These are phyloP conservation scores for Spondyliosoma cantharus DNA, from an alignment of 2,797 vertebrate species.

Conservation along the genomic window DNA sequence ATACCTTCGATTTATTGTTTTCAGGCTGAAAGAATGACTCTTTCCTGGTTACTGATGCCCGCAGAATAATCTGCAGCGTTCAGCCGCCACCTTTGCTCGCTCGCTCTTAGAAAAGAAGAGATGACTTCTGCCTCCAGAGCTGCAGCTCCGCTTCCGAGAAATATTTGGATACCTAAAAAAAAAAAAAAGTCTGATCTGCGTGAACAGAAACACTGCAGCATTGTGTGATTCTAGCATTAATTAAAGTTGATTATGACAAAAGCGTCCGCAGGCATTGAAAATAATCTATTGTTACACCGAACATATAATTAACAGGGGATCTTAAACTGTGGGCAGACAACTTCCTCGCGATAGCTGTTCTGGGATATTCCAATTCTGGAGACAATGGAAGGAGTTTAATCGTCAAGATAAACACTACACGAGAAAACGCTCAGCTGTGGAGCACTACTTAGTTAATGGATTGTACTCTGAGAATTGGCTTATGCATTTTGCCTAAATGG, in stretches of 20 bases:
- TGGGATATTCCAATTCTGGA: slow-evolving; percentile 35
- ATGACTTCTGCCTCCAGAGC: slow-evolving; percentile 31
- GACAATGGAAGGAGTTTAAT: slow-evolving; percentile 48
- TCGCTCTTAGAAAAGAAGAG: slow-evolving; percentile 1
- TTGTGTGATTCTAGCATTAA: slow-evolving; percentile 39
- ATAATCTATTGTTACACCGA: slow-evolving; percentile 14
- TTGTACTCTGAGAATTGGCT: slow-evolving; percentile 48
- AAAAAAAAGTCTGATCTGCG: slow-evolving; percentile 20
- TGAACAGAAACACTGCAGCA: slow-evolving; percentile 1
- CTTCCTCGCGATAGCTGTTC: slow-evolving; percentile 8
- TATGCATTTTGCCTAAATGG: slow-evolving; percentile 51
- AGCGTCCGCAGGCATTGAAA: not conserved
- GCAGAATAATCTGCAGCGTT: not conserved
- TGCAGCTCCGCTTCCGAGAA: slow-evolving; percentile 21
- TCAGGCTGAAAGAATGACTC: not conserved
- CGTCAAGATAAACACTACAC: slow-evolving; percentile 51
- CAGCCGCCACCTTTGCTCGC: not conserved
- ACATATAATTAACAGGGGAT: slow-evolving; percentile 43
- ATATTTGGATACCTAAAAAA: slow-evolving; percentile 40
- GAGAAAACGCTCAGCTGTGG: slow-evolving; percentile 24
- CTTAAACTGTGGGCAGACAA: slow-evolving; percentile 6
- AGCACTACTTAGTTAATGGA: slow-evolving; percentile 41
- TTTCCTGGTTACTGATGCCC: no score
- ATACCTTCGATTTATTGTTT: not conserved
- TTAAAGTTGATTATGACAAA: slow-evolving; percentile 39